A percentile compares a stretch with the other conserved stretches of the same genome.
Conservation (phyloP, 2,113 vertebrate genomes). For the Synodontis membranacea region DNA sequence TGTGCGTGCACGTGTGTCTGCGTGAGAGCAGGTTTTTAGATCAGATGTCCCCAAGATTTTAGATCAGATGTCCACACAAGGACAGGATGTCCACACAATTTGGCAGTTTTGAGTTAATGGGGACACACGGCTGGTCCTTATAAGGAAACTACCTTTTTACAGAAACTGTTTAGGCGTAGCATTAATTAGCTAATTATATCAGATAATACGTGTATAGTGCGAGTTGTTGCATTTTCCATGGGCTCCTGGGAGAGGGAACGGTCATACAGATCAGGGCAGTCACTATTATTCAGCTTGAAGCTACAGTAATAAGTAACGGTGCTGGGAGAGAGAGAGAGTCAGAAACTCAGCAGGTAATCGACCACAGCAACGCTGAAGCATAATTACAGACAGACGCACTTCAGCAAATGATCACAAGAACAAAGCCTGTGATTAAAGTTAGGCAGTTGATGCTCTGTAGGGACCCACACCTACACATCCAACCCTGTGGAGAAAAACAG, state of each 20-base stretch:
- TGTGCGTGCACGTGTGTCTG: no score
- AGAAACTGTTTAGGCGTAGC: no score
- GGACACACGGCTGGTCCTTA: no score
- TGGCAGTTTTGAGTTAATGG: no score
- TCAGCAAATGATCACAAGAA: conserved; percentile 16
- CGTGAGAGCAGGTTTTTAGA: no score
- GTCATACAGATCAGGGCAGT: background rate
- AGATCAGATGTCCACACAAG: no score
- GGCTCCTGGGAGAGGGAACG: background rate
- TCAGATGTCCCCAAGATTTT: no score
- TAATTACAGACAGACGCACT: conserved; percentile 4
- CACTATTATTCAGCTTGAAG: background rate
- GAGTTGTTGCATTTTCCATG: conserved; percentile 14
- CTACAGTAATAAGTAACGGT: background rate
- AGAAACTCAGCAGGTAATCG: background rate
- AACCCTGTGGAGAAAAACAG: conserved; percentile 53
- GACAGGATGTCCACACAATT: no score
- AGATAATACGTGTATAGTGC: no score
- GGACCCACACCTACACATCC: conserved; percentile 27
- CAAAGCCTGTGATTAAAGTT: conserved; percentile 8
- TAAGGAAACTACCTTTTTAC: no score
- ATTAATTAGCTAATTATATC: no score
- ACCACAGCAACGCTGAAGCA: background rate
- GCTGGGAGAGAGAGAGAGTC: background rate
- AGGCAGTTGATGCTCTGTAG: background rate